Evolutionary conservation across 2,797 vertebrate species (phyloP), one percentile per base, ranked within the genome.

Genomic region (Hirundo rustica): DNA sequence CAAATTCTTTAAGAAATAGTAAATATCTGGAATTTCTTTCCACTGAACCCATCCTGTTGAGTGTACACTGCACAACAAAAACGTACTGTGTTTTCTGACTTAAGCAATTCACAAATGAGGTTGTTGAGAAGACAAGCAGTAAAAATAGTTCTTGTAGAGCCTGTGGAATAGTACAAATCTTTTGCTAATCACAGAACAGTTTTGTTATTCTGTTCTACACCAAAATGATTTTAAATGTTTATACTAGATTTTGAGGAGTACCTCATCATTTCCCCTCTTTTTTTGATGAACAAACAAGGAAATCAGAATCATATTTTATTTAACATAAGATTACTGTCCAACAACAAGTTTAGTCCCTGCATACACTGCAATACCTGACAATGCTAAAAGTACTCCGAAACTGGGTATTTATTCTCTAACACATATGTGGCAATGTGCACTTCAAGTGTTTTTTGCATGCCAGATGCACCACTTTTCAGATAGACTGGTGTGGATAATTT

Each of bases 141-240:
- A 89, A 94, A 94, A 94, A 76, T 55, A 90, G 67, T 74, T 80
- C 75, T 42, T 20, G 19, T 66, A 58, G 89, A 79, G 48, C 40
- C 29, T 30, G n/a, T 91, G 85, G 85, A 94, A 88, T 82, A 71
- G 44, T 92, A 66, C 50, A 71, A 68, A 66, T 50, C 50, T 74
- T 92, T 70, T 88, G 29, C 48, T 93, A 66, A 82, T 77, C 75
- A 54, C 16, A 50, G 45, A 62, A 38, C 6, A 77, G 26, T 60
- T 45, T 65, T 42, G 23, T 65, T 50, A 61, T 20, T 68, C 78
- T 30, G 3, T 71, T 42, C 44, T 67, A 26, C 44, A 45, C 51
- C 64, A 57, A 67, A 74, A 80, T 36, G 2, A 54, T 62, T 92
- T 55, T 0, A 29, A 73, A 70, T 22, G 65, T 68, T 84, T 81